These are phyloP conservation scores for Psilopogon haemacephalus DNA, from an alignment of 2,113 vertebrate species.

Conservation along the genomic window DNA sequence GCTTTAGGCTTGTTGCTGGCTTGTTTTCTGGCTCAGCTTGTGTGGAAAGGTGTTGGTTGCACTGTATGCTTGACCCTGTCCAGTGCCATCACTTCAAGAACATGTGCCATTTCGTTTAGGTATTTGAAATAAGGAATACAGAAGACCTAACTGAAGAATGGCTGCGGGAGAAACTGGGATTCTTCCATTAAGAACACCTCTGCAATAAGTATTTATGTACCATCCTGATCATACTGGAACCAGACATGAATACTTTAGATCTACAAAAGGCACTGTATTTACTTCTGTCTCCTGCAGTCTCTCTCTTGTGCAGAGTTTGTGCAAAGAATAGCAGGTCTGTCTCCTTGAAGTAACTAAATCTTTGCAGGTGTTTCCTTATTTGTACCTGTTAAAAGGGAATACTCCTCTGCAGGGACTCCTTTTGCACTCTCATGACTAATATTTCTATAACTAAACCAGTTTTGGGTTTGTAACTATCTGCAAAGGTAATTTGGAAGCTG, in stretches of 20 bases:
- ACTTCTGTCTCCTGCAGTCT: constrained; percentile 70
- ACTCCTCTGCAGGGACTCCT: constrained; percentile 75
- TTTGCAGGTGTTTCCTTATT: constrained; percentile 72
- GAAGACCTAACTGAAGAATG: constrained; percentile 98
- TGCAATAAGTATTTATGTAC: constrained; percentile 72
- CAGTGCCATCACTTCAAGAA: neutral
- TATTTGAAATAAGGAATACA: constrained; percentile 97
- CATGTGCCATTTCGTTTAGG: constrained; percentile 75
- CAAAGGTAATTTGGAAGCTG: constrained; percentile 61
- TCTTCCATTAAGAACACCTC: constrained; percentile 87
- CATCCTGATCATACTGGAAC: constrained; percentile 79
- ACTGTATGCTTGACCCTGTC: neutral
- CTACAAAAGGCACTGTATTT: constrained; percentile 79
- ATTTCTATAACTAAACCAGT: constrained; percentile 69
- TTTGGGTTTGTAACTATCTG: constrained; percentile 70
- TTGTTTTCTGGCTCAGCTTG: neutral
- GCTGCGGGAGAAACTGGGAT: constrained; percentile 93
- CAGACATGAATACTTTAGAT: constrained; percentile 76
- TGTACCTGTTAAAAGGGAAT: constrained; percentile 75
- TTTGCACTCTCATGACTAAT: constrained; percentile 79
- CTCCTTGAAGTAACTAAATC: constrained; percentile 77
- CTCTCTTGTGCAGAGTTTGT: constrained; percentile 76
- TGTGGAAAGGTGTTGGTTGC: neutral
- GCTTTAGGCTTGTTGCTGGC: neutral
- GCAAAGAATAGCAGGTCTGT: constrained; percentile 71